Evolutionary conservation across 2,797 vertebrate species (phyloP).

Genomic region (Buphagus erythrorhynchus): DNA sequence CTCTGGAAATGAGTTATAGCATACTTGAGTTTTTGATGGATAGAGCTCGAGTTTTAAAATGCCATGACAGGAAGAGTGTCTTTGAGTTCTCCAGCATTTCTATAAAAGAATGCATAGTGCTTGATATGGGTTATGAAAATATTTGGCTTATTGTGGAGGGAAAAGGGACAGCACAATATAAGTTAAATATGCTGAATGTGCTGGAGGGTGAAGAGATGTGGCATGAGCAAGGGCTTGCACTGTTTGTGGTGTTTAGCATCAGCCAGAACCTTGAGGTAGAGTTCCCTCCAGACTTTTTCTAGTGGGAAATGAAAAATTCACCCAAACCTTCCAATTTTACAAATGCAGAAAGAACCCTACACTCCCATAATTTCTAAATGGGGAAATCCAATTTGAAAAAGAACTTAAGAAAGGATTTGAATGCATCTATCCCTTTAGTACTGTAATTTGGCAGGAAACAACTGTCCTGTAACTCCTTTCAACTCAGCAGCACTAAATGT

Average conservation of each 20-base stretch:
- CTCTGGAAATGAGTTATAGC: not conserved
- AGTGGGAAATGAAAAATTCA: not conserved
- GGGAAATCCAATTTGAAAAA: not conserved
- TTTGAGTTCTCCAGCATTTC: not conserved
- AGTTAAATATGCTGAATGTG: not conserved
- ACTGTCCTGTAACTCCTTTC: not conserved
- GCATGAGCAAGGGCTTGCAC: not conserved
- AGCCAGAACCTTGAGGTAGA: not conserved
- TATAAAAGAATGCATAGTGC: not conserved
- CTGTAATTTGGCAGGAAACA: not conserved
- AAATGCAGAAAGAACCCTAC: not conserved
- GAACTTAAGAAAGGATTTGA: not conserved
- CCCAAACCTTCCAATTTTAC: not conserved
- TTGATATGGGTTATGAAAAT: not conserved
- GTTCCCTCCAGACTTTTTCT: not conserved
- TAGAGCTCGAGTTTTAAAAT: not conserved
- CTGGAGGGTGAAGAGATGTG: not conserved
- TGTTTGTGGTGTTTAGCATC: not conserved
- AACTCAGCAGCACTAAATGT: not conserved
- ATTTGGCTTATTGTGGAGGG: not conserved
- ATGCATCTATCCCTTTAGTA: not conserved
- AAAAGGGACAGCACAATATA: not conserved
- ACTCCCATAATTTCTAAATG: not conserved
- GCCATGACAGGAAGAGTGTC: not conserved
- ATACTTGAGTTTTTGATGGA: not conserved